phyloP scores from a whole-genome alignment of 2,888 invertebrate species.

The Philaethria dido region DNA sequence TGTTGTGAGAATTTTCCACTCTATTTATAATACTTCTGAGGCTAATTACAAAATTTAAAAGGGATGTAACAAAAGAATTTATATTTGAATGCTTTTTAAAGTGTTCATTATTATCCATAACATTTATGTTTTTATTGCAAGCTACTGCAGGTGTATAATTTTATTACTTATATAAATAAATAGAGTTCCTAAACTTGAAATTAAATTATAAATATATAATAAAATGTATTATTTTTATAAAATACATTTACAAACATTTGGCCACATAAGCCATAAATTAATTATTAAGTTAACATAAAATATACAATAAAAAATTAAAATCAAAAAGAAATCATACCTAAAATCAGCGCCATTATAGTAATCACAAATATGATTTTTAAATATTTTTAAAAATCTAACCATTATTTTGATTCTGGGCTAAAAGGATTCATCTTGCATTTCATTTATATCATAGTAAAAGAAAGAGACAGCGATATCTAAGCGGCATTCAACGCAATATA shows the following conservation, averaged over 20 bases:
- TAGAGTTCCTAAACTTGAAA: too few species aligned
- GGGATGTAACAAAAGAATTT: too few species aligned
- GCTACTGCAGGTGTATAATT: too few species aligned
- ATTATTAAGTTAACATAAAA: too few species aligned
- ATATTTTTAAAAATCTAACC: constrained; percentile 5
- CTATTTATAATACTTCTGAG: too few species aligned
- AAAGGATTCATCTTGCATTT: constrained; percentile 43
- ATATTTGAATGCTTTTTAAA: too few species aligned
- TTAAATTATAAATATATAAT: neutral
- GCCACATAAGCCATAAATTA: neutral
- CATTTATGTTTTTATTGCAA: too few species aligned
- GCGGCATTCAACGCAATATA: constrained; percentile 52
- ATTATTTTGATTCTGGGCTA: neutral
- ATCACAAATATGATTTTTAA: constrained; percentile 2
- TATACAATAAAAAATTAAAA: constrained; percentile 3
- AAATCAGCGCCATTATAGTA: neutral
- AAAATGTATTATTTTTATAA: too few species aligned
- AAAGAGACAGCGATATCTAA: constrained; percentile 65
- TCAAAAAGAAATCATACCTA: constrained; percentile 25
- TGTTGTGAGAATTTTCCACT: too few species aligned
- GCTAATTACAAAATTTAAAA: too few species aligned
- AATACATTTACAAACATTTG: neutral
- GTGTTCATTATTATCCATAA: too few species aligned
- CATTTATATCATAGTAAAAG: constrained; percentile 54
- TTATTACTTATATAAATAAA: too few species aligned